Conservation (phyloP, 1,140 invertebrate species). For the Venustaconcha ellipsiformis region DNA sequence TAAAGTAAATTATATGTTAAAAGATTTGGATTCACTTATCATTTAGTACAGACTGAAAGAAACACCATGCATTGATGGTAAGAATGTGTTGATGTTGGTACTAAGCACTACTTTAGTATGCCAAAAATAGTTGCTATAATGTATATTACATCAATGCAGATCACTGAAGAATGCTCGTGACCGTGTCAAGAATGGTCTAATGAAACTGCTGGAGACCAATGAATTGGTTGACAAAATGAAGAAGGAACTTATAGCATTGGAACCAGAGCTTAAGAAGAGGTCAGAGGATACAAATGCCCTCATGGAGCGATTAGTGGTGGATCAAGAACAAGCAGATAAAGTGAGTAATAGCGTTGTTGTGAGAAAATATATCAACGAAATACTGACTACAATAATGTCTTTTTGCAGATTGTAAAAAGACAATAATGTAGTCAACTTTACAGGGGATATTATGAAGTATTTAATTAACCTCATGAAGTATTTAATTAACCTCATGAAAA, state of each 20-base stretch:
- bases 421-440: no score
- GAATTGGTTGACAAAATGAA: slow-evolving; percentile 69
- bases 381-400: no score
- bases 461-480: no score
- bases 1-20: no score
- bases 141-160: slow-evolving; percentile 45
- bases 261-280: slow-evolving; percentile 69
- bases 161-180: slow-evolving; percentile 57
- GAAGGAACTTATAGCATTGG: slow-evolving; percentile 66
- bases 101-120: neutral
- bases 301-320: slow-evolving; percentile 68
- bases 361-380: no score
- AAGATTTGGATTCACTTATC: no score
- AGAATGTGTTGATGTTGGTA: neutral
- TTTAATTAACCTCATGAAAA: no score
- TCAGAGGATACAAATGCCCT: slow-evolving; percentile 66
- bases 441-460: no score
- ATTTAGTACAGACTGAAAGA: no score
- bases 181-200: slow-evolving; percentile 68
- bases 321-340: slow-evolving; percentile 69
- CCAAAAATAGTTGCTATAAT: neutral
- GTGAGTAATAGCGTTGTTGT: slow-evolving; percentile 37
- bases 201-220: slow-evolving; percentile 69
- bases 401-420: no score
- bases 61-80: no score